Conservation (phyloP, 2,888 invertebrate genomes). For the Yponomeuta malinellus region DNA sequence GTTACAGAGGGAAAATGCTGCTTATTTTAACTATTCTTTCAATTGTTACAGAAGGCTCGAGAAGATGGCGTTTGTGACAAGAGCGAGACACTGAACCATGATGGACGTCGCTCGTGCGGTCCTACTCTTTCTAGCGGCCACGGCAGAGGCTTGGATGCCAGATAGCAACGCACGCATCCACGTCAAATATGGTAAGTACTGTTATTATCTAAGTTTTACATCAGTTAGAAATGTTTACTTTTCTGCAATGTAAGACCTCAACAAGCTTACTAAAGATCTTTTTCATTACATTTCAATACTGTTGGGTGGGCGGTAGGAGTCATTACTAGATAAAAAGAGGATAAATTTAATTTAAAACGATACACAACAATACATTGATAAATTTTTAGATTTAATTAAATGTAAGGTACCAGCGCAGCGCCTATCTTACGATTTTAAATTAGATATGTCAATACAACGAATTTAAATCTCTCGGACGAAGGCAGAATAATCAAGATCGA, state of each 20-base stretch:
- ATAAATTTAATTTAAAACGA: not conserved
- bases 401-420: constrained; percentile 16
- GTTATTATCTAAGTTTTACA: not conserved
- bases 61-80: constrained; percentile 61
- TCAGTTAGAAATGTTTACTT: not conserved
- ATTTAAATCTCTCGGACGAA: too few species aligned
- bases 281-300: constrained; percentile 10
- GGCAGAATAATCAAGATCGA: too few species aligned
- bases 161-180: constrained; percentile 82
- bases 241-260: not conserved
- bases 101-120: constrained; percentile 74
- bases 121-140: constrained; percentile 70
- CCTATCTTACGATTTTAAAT: constrained; percentile 15
- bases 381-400: constrained; percentile 20
- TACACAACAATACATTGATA: constrained; percentile 16
- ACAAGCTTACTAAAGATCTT: not conserved
- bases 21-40: not conserved
- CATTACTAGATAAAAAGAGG: constrained; percentile 16
- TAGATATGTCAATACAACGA: not conserved
- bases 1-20: not conserved
- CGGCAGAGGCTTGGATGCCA: constrained; percentile 82
- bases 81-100: constrained; percentile 53
- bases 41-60: constrained; percentile 51
- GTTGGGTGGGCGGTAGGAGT: not conserved
- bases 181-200: constrained; percentile 77